Evolutionary conservation across 2,888 invertebrate species (phyloP).

Genomic region (Heliconius ethilla): DNA sequence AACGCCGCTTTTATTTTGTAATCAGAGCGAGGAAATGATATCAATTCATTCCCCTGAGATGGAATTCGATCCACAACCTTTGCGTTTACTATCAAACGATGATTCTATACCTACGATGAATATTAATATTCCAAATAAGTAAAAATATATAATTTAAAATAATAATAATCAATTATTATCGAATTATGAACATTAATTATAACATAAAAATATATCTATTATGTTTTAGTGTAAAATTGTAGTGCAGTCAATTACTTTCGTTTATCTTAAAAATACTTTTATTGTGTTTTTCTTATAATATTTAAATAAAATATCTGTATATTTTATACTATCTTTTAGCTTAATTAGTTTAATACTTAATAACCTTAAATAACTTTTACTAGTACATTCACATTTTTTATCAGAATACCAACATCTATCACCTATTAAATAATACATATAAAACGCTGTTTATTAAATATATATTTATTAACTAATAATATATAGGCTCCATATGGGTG

Average conservation of each 20-base stretch:
- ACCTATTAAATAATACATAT: background rate
- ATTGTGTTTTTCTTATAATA: no score
- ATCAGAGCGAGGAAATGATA: background rate
- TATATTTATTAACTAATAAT: no score
- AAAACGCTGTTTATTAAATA: background rate
- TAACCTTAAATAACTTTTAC: slow-evolving; percentile 11
- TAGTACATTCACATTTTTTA: slow-evolving; percentile 24
- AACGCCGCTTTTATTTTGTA: background rate
- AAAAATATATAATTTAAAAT: no score
- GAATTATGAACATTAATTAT: background rate
- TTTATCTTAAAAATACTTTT: background rate
- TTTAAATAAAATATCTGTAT: background rate
- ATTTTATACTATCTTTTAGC: background rate
- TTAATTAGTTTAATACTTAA: background rate
- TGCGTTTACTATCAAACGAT: background rate
- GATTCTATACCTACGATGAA: no score
- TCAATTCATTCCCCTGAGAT: background rate
- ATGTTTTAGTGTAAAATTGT: background rate
- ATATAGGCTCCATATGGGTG: background rate
- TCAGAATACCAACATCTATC: background rate
- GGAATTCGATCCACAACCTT: background rate
- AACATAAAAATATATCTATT: background rate
- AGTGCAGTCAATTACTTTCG: background rate
- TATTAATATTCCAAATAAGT: no score
- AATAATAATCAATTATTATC: no score